These are phyloP conservation scores for Gobio occitaniae DNA, from an alignment of 2,797 vertebrate genomes.

Conservation along the genomic window DNA sequence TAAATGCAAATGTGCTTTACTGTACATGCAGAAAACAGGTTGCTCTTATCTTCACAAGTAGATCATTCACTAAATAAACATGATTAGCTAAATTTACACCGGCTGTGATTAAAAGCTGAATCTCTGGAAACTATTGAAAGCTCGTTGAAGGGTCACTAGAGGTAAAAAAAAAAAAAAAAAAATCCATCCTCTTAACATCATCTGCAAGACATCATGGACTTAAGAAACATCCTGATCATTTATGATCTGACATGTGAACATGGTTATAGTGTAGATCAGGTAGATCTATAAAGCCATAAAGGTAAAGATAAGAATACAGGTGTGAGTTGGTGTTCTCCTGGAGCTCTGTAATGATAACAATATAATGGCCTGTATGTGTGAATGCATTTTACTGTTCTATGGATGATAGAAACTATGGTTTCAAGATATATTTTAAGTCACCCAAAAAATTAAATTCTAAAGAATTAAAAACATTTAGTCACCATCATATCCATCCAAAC, in stretches of 20 bases:
- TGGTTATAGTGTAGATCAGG: slow-evolving; percentile 13
- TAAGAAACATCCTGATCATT: slow-evolving; percentile 8
- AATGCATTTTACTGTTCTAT: neutral
- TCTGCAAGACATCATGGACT: neutral
- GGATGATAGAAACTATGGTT: neutral
- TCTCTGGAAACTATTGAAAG: slow-evolving; percentile 5
- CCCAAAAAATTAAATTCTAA: neutral
- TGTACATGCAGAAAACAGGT: slow-evolving; percentile 46
- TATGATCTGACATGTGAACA: slow-evolving; percentile 14
- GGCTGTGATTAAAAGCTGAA: slow-evolving; percentile 69
- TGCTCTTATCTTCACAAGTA: slow-evolving; percentile 51
- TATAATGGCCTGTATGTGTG: neutral
- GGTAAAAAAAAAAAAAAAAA: no score
- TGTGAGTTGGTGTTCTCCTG: neutral
- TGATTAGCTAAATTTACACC: slow-evolving; percentile 65
- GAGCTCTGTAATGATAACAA: neutral
- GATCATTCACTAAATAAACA: slow-evolving; percentile 70
- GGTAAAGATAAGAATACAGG: slow-evolving; percentile 6
- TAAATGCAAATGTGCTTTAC: neutral
- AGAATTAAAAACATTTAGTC: neutral
- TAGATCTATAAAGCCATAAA: slow-evolving; percentile 33
- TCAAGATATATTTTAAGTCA: neutral
- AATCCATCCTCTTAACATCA: neutral
- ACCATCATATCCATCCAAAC: neutral
- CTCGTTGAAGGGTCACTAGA: neutral